Evolutionary conservation across 2,888 invertebrate genomes (phyloP).

Genomic region (Sceliomorpha sp.): DNA sequence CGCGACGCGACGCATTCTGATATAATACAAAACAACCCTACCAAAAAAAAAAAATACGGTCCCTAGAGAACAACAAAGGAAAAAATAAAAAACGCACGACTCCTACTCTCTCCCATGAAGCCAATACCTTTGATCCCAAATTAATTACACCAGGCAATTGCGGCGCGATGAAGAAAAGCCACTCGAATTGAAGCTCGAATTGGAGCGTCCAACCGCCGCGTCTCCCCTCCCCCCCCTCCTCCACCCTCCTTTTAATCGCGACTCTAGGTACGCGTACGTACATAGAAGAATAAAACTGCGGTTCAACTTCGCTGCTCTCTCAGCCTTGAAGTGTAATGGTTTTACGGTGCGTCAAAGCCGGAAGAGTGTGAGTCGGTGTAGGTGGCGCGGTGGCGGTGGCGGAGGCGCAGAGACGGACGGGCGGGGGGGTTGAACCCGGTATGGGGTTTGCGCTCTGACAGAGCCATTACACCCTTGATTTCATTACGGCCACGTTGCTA

Average conservation of each 20-base stretch:
- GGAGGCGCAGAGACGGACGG: conserved; percentile 17
- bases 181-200: no score
- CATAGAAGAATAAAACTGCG: conserved; percentile 36
- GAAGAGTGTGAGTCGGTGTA: conserved; percentile 58
- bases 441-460: conserved; percentile 71
- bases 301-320: conserved; percentile 64
- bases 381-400: conserved; percentile 19
- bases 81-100: no score
- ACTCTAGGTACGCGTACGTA: conserved; percentile 17
- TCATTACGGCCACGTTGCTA: conserved; percentile 74
- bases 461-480: conserved; percentile 78
- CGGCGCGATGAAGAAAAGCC: no score
- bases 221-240: no score
- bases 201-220: no score
- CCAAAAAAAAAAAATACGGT: no score
- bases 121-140: no score
- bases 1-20: no score
- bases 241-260: conserved; percentile 41
- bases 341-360: conserved; percentile 72
- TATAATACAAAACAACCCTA: no score
- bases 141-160: no score
- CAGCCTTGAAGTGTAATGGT: conserved; percentile 70
- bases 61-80: no score
- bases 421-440: conserved; percentile 16
- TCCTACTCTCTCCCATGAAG: no score